Evolutionary conservation across 2,888 invertebrate species (phyloP), one percentile per base, ranked within the genome.

Genomic region (Anoplius nigerrimus): DNA sequence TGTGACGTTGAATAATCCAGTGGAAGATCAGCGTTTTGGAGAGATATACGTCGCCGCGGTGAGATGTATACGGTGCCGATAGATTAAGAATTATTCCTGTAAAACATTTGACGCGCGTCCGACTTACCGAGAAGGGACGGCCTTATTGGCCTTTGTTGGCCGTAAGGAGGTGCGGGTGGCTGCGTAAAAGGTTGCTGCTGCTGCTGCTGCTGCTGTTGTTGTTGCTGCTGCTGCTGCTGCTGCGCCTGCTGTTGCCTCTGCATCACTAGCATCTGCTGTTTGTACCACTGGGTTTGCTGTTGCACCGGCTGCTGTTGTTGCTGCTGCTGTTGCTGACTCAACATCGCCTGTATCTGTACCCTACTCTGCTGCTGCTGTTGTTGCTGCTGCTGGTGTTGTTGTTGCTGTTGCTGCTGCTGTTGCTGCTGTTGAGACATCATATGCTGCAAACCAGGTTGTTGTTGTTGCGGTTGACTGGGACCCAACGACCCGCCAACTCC

Each of bases 101-200:
- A 34, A 2, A 34, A 34, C 11, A 3, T 8, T 34, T 11, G 11
- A 34, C 34, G 34, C 34, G 2, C 34, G 1, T 34, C 8, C 55
- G 18, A 78, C 78, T 83, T 79, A 88, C 88, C 86, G 48, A 87
- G 83, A 69, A 87, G 80, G 62, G 89, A 86, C 54, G 88, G 85
- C 81, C 89, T 85, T 62, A 91, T 91, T 0, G 90, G 89, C 79
- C 92, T 87, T 81, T 91, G 91, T 75, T 91, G 90, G 54, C 91
- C 90, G 71, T 91, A 91, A 22, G 91, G 90, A 65, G 92, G 91
- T 54, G 91, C 91, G 52, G 91, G 90, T 20, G 92, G 91, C 86
- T 93, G 92, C 83, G 92, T 93, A 84, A 91, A 91, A 67, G 91
- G 88, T 80, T 90, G 90, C 58, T 89, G 88, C 56, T 88, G 88